phyloP scores from a whole-genome alignment of 2,888 invertebrate species.

The Sepioteuthis lessoniana region DNA sequence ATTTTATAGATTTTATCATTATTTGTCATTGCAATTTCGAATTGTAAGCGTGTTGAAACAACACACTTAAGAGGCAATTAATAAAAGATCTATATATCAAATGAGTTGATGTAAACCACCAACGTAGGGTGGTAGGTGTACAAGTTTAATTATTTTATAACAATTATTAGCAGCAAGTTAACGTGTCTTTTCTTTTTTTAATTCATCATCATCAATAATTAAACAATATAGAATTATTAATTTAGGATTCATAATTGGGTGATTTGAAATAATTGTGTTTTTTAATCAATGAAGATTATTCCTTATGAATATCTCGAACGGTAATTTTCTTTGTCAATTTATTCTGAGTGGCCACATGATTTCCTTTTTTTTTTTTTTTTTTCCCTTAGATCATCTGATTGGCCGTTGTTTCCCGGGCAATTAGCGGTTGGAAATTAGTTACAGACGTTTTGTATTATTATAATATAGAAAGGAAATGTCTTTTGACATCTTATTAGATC shows the following conservation, averaged over 20 bases:
- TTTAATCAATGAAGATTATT: neutral
- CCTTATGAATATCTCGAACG: neutral
- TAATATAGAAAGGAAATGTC: no score
- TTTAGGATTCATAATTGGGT: slow-evolving; percentile 1
- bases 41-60: neutral
- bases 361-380: neutral
- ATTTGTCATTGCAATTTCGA: no score
- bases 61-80: neutral
- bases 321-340: neutral
- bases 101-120: neutral
- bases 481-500: no score
- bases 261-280: neutral
- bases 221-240: neutral
- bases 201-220: neutral
- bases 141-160: neutral
- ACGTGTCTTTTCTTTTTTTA: neutral
- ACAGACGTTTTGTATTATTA: neutral
- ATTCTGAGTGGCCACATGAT: neutral
- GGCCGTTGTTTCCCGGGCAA: neutral
- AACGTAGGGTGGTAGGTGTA: neutral
- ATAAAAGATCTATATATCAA: neutral
- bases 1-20: no score
- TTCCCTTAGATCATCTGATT: neutral
- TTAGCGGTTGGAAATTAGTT: neutral
- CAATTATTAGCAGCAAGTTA: neutral